A percentile compares a stretch with the other conserved stretches of the same genome.
Conservation (phyloP, 2,113 vertebrate species). For the Calyptommatus sinebrachiatus region DNA sequence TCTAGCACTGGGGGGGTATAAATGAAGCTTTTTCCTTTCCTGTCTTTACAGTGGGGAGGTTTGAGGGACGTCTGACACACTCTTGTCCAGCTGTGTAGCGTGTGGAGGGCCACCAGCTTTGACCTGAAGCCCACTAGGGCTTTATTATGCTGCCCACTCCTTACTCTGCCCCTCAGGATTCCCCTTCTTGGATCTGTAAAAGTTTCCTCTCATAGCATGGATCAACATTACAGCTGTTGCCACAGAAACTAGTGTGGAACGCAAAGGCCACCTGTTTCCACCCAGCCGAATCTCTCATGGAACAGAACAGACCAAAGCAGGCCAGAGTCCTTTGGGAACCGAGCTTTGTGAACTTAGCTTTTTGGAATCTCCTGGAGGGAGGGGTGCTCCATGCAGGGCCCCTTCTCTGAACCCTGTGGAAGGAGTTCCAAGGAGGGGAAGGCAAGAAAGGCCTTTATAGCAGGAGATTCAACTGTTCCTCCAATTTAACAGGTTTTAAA, state of each 20-base stretch:
- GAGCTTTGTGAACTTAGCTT: background rate
- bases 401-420: background rate
- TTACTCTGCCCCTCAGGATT: background rate
- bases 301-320: background rate
- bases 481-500: no score
- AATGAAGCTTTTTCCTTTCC: no score
- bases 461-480: no score
- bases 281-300: fast-evolving
- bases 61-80: background rate
- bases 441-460: background rate
- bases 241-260: background rate
- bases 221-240: background rate
- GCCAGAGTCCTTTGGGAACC: background rate
- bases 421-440: background rate
- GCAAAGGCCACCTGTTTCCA: background rate
- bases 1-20: no score
- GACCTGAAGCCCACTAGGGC: background rate
- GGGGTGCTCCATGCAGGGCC: background rate
- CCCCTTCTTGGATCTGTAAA: no score
- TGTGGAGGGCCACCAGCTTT: background rate
- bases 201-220: no score
- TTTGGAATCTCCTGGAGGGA: background rate
- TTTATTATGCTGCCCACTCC: background rate
- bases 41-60: no score
- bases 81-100: background rate